phyloP scores from a whole-genome alignment of 2,888 invertebrate genomes.

The Drosophila nr. perissopoda region DNA sequence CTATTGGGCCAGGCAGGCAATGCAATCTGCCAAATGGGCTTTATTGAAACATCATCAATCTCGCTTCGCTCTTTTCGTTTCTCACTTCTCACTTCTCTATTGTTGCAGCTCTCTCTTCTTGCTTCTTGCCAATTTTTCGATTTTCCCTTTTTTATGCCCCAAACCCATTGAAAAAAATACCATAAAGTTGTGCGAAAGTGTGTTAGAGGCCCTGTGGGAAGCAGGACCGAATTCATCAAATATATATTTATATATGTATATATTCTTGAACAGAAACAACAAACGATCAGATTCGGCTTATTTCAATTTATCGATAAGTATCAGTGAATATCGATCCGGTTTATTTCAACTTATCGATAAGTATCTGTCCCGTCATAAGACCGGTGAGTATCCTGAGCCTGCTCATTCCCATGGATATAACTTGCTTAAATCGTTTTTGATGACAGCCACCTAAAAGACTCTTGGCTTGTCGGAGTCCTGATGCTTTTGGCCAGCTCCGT shows the following conservation, averaged over 20 bases:
- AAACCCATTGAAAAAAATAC: background rate
- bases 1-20: conserved; percentile 48
- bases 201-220: background rate
- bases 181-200: background rate
- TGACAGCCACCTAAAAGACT: too few relatives aligned
- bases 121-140: background rate
- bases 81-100: background rate
- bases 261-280: background rate
- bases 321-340: background rate
- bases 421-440: too few relatives aligned
- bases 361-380: too few relatives aligned
- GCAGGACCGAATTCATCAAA: background rate
- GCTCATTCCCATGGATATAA: too few relatives aligned
- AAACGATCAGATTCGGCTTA: background rate
- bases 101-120: background rate
- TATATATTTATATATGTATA: background rate
- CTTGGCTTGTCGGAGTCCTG: too few relatives aligned
- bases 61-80: conserved; percentile 29
- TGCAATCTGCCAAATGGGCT: conserved; percentile 59
- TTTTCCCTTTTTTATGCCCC: background rate
- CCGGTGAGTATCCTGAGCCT: too few relatives aligned
- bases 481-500: too few relatives aligned
- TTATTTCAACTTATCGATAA: too few relatives aligned
- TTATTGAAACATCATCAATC: conserved; percentile 77
- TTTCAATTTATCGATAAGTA: background rate